phyloP scores from a whole-genome alignment of 2,888 invertebrate genomes.

The Temnothorax unifasciatus region DNA sequence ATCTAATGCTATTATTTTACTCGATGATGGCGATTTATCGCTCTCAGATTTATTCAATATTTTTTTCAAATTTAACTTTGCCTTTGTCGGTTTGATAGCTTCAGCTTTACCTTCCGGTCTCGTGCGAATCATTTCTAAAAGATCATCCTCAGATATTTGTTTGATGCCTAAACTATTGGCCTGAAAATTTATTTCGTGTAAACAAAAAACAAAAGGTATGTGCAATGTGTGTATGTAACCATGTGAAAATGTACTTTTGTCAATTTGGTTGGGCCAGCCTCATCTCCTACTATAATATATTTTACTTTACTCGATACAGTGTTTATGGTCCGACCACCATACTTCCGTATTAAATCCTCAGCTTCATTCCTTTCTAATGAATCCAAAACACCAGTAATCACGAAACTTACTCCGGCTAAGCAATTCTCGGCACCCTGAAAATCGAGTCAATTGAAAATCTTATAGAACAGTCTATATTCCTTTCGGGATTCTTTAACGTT shows the following conservation, averaged over 20 bases:
- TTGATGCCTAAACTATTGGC: constrained; percentile 91
- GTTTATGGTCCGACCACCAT: constrained; percentile 93
- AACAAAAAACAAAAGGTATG: constrained; percentile 20
- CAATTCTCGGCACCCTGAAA: constrained; percentile 91
- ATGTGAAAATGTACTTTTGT: constrained; percentile 87
- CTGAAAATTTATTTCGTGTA: constrained; percentile 67
- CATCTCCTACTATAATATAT: constrained; percentile 94
- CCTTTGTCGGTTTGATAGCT: constrained; percentile 65
- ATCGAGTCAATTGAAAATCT: constrained; percentile 6
- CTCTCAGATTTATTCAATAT: constrained; percentile 49
- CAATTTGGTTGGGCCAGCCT: constrained; percentile 94
- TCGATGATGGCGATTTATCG: constrained; percentile 25
- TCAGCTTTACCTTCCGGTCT: constrained; percentile 86
- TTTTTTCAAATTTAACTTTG: constrained; percentile 60
- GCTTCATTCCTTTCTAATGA: constrained; percentile 95
- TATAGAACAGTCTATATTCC: neutral
- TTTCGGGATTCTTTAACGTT: neutral
- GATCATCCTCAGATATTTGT: constrained; percentile 93
- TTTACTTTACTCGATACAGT: constrained; percentile 93
- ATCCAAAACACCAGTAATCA: constrained; percentile 95
- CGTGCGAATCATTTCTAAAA: constrained; percentile 92
- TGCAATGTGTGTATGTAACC: neutral
- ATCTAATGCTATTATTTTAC: constrained; percentile 11
- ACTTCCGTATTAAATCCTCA: constrained; percentile 90
- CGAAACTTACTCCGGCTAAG: constrained; percentile 90